Evolutionary conservation across 1,140 invertebrate genomes (phyloP).

Genomic region (Lasaia peninsularis): DNA sequence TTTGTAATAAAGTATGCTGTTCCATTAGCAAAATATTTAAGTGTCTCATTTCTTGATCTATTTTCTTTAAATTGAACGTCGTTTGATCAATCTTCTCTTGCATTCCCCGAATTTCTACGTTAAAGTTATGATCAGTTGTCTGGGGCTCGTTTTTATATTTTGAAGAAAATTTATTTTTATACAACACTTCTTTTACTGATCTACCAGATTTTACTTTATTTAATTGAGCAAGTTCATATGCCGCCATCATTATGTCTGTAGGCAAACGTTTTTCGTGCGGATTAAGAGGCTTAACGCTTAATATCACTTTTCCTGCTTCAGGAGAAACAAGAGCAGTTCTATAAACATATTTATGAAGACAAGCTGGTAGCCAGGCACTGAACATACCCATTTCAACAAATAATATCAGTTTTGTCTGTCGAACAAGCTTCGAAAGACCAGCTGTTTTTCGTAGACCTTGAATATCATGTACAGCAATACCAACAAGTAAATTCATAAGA

Average conservation of each 20-base stretch:
- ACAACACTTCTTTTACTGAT: constrained; percentile 60
- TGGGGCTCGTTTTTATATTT: constrained; percentile 55
- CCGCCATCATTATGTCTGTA: constrained; percentile 80
- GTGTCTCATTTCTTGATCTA: constrained; percentile 67
- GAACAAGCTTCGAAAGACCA: constrained; percentile 81
- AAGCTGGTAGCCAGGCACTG: constrained; percentile 78
- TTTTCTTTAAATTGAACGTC: constrained; percentile 68
- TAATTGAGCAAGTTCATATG: constrained; percentile 79
- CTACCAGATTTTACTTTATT: constrained; percentile 61
- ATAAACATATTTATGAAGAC: constrained; percentile 73
- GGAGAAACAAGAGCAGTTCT: constrained; percentile 76
- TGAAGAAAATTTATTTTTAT: constrained; percentile 56
- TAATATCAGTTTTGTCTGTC: constrained; percentile 82
- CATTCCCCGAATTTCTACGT: constrained; percentile 63
- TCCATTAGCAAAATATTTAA: constrained; percentile 57
- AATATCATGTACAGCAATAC: constrained; percentile 83
- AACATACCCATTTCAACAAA: constrained; percentile 82
- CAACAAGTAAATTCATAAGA: constrained; percentile 84
- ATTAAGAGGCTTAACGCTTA: constrained; percentile 82
- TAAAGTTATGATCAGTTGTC: constrained; percentile 47
- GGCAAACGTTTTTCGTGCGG: constrained; percentile 81
- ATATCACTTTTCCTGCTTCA: constrained; percentile 76
- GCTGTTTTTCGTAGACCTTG: constrained; percentile 83
- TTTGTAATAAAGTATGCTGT: constrained; percentile 57
- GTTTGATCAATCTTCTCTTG: constrained; percentile 69